Percentiles rank a stretch among this genome's conserved stretches.
phyloP scores from a whole-genome alignment of 2,888 invertebrate genomes.

The Drosophila neotestacea region DNA sequence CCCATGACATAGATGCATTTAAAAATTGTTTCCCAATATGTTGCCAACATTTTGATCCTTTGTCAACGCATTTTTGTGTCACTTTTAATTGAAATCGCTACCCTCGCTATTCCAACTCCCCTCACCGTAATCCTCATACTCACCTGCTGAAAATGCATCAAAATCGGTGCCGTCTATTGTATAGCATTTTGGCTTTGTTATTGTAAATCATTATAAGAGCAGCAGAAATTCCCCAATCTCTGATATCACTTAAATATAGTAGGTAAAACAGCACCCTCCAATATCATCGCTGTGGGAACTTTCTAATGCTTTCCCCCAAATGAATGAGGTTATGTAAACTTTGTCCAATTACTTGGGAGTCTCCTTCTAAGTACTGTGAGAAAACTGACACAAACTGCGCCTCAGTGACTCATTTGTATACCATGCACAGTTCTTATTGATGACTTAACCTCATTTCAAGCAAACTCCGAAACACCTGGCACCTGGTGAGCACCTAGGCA shows the following conservation, averaged over 20 bases:
- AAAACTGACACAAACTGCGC: constrained; percentile 62
- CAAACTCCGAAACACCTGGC: constrained; percentile 62
- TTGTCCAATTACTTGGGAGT: constrained; percentile 51
- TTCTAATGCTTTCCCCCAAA: constrained; percentile 66
- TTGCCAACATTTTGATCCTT: constrained; percentile 46
- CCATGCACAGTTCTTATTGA: constrained; percentile 63
- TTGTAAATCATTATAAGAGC: constrained; percentile 75
- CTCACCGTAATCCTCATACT: constrained; percentile 5
- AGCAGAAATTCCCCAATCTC: constrained; percentile 35
- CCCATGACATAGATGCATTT: constrained; percentile 72
- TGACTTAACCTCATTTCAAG: constrained; percentile 75
- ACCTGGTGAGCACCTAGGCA: constrained; percentile 36
- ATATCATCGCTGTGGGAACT: constrained; percentile 66
- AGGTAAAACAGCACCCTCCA: constrained; percentile 31
- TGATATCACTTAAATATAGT: constrained; percentile 28
- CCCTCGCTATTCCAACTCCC: constrained; percentile 19
- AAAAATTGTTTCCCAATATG: constrained; percentile 72
- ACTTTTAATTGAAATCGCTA: constrained; percentile 76
- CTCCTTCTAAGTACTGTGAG: constrained; percentile 72
- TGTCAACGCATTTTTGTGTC: constrained; percentile 72
- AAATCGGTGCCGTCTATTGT: constrained; percentile 47
- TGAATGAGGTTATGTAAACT: constrained; percentile 73
- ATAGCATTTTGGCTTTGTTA: constrained; percentile 59
- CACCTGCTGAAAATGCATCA: constrained; percentile 77
- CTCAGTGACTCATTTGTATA: constrained; percentile 69